Conservation (phyloP, 2,113 vertebrate species). For the Hippocampus zosterae region DNA sequence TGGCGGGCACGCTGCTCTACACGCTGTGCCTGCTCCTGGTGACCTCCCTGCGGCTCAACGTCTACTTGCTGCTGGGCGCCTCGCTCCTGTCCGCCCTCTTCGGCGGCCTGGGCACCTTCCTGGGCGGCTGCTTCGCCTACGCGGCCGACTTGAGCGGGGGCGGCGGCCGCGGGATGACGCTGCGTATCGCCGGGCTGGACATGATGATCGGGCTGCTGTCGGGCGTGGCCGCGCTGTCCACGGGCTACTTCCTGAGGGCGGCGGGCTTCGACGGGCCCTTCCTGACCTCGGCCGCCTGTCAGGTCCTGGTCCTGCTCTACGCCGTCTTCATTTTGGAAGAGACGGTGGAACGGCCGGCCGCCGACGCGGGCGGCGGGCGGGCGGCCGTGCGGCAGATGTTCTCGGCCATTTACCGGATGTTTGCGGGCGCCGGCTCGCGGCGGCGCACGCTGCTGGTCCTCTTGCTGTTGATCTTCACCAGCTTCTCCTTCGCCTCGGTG, state of each 20-base stretch:
- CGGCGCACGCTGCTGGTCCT: conserved; percentile 68
- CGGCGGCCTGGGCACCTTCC: conserved; percentile 81
- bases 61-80: conserved; percentile 78
- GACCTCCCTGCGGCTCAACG: conserved; percentile 77
- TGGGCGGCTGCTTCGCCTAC: conserved; percentile 88
- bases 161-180: conserved; percentile 77
- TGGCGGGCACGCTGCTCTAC: conserved; percentile 74
- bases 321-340: conserved; percentile 81
- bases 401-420: conserved; percentile 77
- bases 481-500: conserved; percentile 70
- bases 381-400: conserved; percentile 62
- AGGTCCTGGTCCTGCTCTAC: conserved; percentile 76
- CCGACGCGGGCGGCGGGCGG: not conserved
- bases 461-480: conserved; percentile 76
- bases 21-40: conserved; percentile 66
- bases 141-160: conserved; percentile 81
- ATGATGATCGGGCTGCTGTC: conserved; percentile 84
- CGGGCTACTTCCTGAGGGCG: conserved; percentile 84
- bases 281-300: conserved; percentile 64
- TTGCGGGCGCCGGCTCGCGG: conserved; percentile 64
- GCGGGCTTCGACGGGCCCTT: conserved; percentile 87
- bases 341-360: conserved; percentile 49
- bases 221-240: conserved; percentile 79
- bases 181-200: conserved; percentile 86
- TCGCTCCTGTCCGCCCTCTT: conserved; percentile 77